Evolutionary conservation across 1,140 invertebrate species (phyloP).

Genomic region (Conus betulinus): DNA sequence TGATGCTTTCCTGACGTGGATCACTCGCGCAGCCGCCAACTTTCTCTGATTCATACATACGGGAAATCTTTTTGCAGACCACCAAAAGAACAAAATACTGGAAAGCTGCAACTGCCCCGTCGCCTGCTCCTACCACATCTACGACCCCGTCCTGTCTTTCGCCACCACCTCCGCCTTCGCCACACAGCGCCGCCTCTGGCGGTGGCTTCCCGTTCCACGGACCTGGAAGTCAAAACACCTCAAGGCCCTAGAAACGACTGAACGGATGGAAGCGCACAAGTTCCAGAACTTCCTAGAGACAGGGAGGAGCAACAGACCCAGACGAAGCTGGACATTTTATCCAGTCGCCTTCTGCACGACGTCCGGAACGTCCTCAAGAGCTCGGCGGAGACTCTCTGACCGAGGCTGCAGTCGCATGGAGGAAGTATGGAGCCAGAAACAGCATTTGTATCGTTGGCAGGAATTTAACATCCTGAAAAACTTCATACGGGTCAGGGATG

Average conservation of each 20-base stretch:
- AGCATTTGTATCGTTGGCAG: conserved; percentile 53
- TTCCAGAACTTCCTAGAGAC: conserved; percentile 39
- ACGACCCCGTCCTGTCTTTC: conserved; percentile 58
- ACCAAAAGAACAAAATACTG: conserved; percentile 24
- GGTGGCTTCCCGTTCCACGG: background rate
- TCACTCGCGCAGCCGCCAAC: too few relatives aligned
- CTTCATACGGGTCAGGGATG: conserved; percentile 56
- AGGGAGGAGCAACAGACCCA: conserved; percentile 27
- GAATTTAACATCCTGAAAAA: conserved; percentile 52
- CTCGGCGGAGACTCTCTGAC: conserved; percentile 32
- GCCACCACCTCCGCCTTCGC: conserved; percentile 57
- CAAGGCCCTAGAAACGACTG: conserved; percentile 48
- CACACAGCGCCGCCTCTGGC: conserved; percentile 41
- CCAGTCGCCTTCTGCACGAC: conserved; percentile 34
- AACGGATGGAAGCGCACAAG: conserved; percentile 49
- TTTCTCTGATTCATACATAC: too few relatives aligned
- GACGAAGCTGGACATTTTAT: conserved; percentile 5
- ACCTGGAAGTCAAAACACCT: conserved; percentile 43
- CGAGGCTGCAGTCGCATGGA: conserved; percentile 7
- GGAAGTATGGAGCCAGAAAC: conserved; percentile 43
- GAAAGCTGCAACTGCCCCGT: conserved; percentile 56
- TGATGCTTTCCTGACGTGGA: too few relatives aligned
- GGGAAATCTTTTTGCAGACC: conserved; percentile 4
- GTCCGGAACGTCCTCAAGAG: conserved; percentile 38
- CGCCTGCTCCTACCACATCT: conserved; percentile 54